Evolutionary conservation across 2,797 vertebrate genomes (phyloP), one percentile per base, ranked within the genome.

Genomic region (Mus spretus): DNA sequence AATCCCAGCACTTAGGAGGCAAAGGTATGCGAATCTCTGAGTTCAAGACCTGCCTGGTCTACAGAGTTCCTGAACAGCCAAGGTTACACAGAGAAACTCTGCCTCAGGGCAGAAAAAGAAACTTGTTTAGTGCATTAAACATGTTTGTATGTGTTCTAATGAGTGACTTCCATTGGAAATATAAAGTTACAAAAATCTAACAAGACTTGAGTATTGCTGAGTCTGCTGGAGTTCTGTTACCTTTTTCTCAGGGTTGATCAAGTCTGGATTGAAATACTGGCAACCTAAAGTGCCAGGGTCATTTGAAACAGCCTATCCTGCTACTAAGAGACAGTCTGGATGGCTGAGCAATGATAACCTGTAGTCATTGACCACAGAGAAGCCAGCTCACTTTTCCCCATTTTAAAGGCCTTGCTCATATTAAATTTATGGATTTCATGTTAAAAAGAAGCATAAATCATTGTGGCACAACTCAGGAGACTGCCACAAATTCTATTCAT

Each of bases 381-480:
- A 37, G 6, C 79, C 4, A 93, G 55, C 3, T 28, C 92, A 72
- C 93, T 89, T 93, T 70, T 90, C 88, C 40, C 82, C 50, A 34
- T 75, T 95, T 91, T 57, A 94, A 97, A 91, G 3, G 31, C 85
- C 94, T 95, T 90, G 3, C n/a, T 93, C 57, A 90, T 44, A 88
- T 91, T 95, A 84, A 86, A 91, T 57, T 80, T 88, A 83, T 88
- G 34, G 79, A 89, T 89, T 93, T 84, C 61, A 95, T 83, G 34
- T 90, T 94, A 92, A 95, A 70, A 63, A 86, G 37, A 59, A 86
- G 96, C 94, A 90, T 90, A 96, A 97, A 97, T 97, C 91, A 97
- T 82, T 91, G 22, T 91, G 65, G 92, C 61, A 95, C 50, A 40
- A 3, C 79, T 81, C 93, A 31, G 67, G 37, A 93, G 78, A 95